Percentiles rank a stretch among this genome's conserved stretches.
Evolutionary conservation across 2,797 vertebrate species (phyloP).

Genomic region (Halcyon leucocephala): DNA sequence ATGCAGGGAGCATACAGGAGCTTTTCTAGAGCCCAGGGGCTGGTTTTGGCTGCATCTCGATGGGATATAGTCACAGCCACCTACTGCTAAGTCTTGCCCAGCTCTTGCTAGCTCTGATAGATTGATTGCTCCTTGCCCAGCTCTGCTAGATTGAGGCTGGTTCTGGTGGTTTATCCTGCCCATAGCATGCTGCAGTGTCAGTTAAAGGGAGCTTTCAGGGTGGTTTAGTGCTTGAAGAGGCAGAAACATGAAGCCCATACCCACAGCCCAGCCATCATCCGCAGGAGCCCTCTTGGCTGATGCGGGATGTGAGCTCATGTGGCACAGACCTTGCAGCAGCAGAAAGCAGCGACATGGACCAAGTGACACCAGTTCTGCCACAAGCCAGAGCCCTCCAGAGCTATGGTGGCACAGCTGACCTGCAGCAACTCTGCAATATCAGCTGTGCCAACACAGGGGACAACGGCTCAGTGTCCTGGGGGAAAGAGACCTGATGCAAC

Average conservation of each 20-base stretch:
- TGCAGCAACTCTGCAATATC: neutral
- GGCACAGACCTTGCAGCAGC: neutral
- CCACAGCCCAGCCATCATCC: neutral
- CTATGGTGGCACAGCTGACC: neutral
- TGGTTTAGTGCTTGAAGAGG: neutral
- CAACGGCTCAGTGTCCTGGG: fast-evolving
- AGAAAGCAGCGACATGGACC: neutral
- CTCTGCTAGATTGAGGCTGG: neutral
- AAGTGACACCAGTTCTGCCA: neutral
- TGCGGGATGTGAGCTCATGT: fast-evolving
- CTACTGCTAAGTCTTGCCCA: neutral
- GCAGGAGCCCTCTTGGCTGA: neutral
- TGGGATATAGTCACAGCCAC: neutral
- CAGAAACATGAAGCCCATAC: neutral
- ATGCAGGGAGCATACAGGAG: neutral
- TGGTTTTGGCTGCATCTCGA: neutral
- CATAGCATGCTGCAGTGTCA: neutral
- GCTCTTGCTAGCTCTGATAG: neutral
- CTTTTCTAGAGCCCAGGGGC: neutral
- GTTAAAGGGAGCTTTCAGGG: neutral
- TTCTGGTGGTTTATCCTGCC: neutral
- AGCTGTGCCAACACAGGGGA: fast-evolving
- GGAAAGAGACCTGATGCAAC: neutral
- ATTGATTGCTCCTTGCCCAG: neutral
- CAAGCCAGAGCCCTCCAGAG: neutral